A percentile compares a stretch with the other conserved stretches of the same genome.
Conservation (phyloP, 2,797 vertebrate species). For the Ptychobarbus kaznakovi region DNA sequence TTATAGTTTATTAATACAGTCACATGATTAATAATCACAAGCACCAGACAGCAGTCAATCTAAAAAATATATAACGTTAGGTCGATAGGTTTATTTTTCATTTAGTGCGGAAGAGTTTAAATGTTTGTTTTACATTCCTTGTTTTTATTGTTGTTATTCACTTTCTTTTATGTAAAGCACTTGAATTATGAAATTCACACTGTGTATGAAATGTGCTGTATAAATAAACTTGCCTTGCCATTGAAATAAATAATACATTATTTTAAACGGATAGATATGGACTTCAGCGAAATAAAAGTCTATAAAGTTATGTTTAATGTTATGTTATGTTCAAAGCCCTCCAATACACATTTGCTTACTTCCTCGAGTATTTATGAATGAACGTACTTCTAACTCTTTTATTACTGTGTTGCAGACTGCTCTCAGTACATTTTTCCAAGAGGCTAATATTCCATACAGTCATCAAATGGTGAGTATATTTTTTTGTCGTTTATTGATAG, state of each 20-base stretch:
- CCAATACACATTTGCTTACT: background rate
- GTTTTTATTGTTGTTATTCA: too few species aligned
- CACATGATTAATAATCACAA: background rate
- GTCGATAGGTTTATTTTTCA: too few species aligned
- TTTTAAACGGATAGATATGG: background rate
- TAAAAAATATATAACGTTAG: background rate
- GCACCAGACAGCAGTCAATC: background rate
- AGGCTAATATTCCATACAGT: conserved; percentile 85
- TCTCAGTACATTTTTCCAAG: conserved; percentile 88
- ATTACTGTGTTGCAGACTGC: conserved; percentile 76
- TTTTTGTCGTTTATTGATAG: background rate
- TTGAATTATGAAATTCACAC: too few species aligned
- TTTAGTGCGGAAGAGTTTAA: too few species aligned
- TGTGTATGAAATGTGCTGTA: too few species aligned
- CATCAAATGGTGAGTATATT: conserved; percentile 85
- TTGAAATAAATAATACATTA: background rate
- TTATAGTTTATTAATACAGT: background rate
- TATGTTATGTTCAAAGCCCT: background rate
- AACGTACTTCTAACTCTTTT: background rate
- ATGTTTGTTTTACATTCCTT: too few species aligned
- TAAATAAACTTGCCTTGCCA: background rate
- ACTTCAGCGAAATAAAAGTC: background rate
- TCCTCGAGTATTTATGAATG: background rate
- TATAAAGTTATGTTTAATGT: background rate
- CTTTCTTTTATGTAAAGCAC: too few species aligned